Base-by-base conservation (phyloP, 2,113 vertebrate genomes). In the Gadus macrocephalus region DNA sequence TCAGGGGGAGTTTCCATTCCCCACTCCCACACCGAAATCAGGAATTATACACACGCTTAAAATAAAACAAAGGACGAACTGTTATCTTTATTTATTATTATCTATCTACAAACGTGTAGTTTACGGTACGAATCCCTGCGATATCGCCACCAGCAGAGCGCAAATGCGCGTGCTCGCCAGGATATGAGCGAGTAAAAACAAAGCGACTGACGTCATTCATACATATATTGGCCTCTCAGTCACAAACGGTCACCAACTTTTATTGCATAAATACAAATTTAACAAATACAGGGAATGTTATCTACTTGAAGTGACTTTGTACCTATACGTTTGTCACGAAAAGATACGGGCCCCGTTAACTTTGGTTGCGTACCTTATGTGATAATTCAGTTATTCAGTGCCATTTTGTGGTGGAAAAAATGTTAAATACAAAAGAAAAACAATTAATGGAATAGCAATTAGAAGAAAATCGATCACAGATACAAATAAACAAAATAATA, bases 251-350 rank as follows among this genome's bases (percentile, higher is more conserved):
- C 42, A 49, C 7, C 15, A 31, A 67, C 67, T 78, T 88, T 89
- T 88, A 91, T 90, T 89, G 42, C 64, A 78, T 79, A 55, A 78
- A 66, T 81, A 83, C 31, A 86, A 87, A 89, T 84, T 73, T 53
- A 79, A 82, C 71, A 83, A 80, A 85, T 42, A 20, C 49, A 76
- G 42, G 79, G 78, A 89, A 89, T 79, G 79, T 49, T 8, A 66
- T 27, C 62, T 71, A 72, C 35, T 62, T 35, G 22, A 64, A 62
- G 53, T n/a, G 63, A 59, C 49, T 60, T 19, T 66, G 17, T 22
- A 1, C 59, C 3, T 12, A 53, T 28, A 25, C 25, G 61, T 61
- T 64, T 49, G 28, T 70, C 31, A 69, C 55, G 22, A 75, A 53
- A 59, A 49, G 35, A 25, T 49, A 53, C 3, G 63, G 42, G 25